Conservation (phyloP, 2,113 vertebrate genomes). For the Otocyon megalotis region DNA sequence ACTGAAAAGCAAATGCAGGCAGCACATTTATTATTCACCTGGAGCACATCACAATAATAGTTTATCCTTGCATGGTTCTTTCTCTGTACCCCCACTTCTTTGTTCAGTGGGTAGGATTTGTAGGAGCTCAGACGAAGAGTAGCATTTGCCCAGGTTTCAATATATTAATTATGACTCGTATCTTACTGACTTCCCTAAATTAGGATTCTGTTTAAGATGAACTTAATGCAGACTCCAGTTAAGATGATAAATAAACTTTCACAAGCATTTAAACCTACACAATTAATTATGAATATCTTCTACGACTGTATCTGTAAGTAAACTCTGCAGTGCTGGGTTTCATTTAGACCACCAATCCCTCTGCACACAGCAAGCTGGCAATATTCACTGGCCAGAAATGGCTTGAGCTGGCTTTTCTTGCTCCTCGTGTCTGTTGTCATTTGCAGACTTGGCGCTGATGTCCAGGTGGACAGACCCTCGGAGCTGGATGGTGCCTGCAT, state of each 20-base stretch:
- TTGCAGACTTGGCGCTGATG: background rate
- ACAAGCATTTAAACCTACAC: slow-evolving; percentile 69
- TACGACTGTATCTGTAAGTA: slow-evolving; percentile 65
- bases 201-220: slow-evolving; percentile 62
- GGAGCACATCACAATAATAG: background rate
- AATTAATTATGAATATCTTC: slow-evolving; percentile 76
- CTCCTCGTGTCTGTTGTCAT: background rate
- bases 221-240: slow-evolving; percentile 48
- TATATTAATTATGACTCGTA: background rate
- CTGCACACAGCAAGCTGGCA: slow-evolving; percentile 57
- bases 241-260: slow-evolving; percentile 69
- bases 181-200: slow-evolving; percentile 32
- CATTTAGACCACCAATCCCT: slow-evolving; percentile 65
- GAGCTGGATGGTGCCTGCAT: background rate
- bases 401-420: background rate
- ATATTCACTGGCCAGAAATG: background rate
- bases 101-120: background rate
- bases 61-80: background rate
- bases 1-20: background rate
- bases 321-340: slow-evolving; percentile 7
- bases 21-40: background rate
- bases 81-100: background rate
- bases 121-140: background rate
- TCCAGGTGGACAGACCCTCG: rapidly evolving
- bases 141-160: background rate